Evolutionary conservation across 2,797 vertebrate species (phyloP).

Genomic region (Propithecus perrieri): DNA sequence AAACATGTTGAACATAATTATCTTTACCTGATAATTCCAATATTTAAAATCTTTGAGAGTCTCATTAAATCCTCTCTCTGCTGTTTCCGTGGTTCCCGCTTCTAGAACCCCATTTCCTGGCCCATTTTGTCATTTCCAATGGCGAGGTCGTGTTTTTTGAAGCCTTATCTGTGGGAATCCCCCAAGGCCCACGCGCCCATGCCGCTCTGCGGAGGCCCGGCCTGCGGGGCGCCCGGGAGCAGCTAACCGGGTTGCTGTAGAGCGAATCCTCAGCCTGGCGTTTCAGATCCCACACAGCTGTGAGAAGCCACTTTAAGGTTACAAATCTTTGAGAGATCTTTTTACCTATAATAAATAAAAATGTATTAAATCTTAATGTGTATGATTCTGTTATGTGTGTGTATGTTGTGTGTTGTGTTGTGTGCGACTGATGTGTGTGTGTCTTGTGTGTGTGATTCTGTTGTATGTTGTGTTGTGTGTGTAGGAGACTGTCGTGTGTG

Average conservation of each 20-base stretch:
- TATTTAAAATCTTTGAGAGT: neutral
- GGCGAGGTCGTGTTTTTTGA: neutral
- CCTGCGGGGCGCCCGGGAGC: fast-evolving
- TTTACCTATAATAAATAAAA: neutral
- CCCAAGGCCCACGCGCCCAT: no score
- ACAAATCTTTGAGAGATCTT: no score
- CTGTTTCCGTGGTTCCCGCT: neutral
- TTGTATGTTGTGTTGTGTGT: neutral
- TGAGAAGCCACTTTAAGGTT: neutral
- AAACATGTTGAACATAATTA: neutral
- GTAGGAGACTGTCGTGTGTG: neutral
- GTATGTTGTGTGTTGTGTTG: neutral
- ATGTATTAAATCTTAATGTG: neutral
- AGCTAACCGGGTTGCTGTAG: fast-evolving
- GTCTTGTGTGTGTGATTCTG: no score
- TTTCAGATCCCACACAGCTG: no score
- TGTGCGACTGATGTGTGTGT: no score
- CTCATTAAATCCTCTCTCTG: neutral
- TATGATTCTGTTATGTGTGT: neutral
- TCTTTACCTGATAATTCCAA: neutral
- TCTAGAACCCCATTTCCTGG: neutral
- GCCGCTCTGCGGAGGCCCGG: neutral
- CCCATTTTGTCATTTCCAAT: neutral
- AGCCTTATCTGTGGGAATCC: neutral
- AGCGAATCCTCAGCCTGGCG: neutral